phyloP scores from a whole-genome alignment of 1,140 invertebrate species.

The Gryon sp. region DNA sequence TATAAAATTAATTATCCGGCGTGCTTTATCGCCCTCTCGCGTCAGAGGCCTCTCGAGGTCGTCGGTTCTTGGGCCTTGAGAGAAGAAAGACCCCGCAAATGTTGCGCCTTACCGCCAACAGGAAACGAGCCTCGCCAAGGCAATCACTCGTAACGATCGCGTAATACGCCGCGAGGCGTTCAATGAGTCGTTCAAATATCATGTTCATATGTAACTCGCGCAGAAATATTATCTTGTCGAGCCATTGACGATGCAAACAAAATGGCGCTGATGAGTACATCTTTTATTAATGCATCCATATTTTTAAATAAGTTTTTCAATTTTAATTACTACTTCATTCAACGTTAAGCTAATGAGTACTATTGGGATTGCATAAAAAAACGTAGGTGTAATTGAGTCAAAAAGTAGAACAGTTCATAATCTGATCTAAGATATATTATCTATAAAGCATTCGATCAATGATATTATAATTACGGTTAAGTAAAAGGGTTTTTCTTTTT shows the following conservation, averaged over 20 bases:
- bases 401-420: no score
- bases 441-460: no score
- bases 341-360: no score
- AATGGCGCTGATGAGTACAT: conserved; percentile 34
- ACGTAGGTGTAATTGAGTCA: no score
- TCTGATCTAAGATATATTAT: no score
- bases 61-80: conserved; percentile 64
- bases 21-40: conserved; percentile 74
- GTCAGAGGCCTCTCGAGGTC: conserved; percentile 57
- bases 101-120: conserved; percentile 61
- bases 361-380: no score
- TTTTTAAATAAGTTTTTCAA: background rate
- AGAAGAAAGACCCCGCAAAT: conserved; percentile 62
- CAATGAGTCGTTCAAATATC: conserved; percentile 65
- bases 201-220: conserved; percentile 40
- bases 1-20: conserved; percentile 80
- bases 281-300: conserved; percentile 18
- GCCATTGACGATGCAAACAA: conserved; percentile 39
- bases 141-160: conserved; percentile 65
- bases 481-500: no score
- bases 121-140: conserved; percentile 62
- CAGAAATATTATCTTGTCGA: conserved; percentile 61
- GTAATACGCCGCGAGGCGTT: conserved; percentile 65
- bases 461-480: no score
- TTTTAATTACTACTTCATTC: no score